These are phyloP conservation scores for Pemphredon lugubris DNA, from an alignment of 2,888 invertebrate species.

Conservation along the genomic window DNA sequence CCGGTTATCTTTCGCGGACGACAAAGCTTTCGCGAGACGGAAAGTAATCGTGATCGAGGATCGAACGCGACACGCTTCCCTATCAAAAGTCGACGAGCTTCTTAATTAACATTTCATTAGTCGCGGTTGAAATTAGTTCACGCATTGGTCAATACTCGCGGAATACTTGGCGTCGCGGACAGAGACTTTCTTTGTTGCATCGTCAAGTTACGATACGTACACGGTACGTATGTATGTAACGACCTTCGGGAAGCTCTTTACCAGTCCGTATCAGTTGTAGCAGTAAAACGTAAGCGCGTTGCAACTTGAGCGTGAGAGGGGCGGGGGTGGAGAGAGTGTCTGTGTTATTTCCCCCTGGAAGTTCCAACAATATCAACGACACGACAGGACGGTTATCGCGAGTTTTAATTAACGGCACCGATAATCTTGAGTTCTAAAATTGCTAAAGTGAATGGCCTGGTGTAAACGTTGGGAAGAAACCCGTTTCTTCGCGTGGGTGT, in stretches of 20 bases:
- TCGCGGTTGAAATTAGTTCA: not conserved
- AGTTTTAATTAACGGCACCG: slow-evolving; percentile 25
- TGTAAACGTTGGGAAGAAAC: slow-evolving; percentile 38
- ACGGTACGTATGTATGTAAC: not conserved
- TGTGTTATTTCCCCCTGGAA: not conserved
- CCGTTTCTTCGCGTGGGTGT: slow-evolving; percentile 67
- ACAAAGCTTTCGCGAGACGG: too few species aligned
- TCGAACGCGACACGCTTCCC: not conserved
- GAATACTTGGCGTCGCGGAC: slow-evolving; percentile 6
- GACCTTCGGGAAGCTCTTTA: slow-evolving; percentile 6
- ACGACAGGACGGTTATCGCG: not conserved
- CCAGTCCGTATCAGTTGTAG: not conserved
- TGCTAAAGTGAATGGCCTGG: slow-evolving; percentile 63
- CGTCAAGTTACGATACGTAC: not conserved
- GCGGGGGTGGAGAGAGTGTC: not conserved
- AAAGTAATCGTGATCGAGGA: too few species aligned
- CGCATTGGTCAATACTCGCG: not conserved
- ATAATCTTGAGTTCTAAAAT: slow-evolving; percentile 25
- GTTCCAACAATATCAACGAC: not conserved
- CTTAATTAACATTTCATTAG: not conserved
- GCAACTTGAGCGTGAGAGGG: not conserved
- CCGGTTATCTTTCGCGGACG: too few species aligned
- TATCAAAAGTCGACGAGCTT: not conserved
- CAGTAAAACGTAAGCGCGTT: not conserved
- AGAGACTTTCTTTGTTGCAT: slow-evolving; percentile 26